Conservation (phyloP, 2,797 vertebrate genomes). For the Squalus acanthias region DNA sequence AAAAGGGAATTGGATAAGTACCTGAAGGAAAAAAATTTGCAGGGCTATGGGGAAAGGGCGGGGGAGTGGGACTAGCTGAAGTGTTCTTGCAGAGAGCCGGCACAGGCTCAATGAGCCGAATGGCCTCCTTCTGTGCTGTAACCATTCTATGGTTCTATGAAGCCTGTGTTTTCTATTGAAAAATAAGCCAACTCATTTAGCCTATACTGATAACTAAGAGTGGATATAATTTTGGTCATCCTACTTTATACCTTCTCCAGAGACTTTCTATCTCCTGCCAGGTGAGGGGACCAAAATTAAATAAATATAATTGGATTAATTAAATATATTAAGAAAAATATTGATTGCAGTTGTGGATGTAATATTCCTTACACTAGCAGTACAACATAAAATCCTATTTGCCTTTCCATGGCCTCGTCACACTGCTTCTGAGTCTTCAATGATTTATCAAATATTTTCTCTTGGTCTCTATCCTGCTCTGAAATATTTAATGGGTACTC, state of each 20-base stretch:
- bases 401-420: neutral
- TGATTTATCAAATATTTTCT: neutral
- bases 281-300: neutral
- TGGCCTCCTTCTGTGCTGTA: no score
- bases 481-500: neutral
- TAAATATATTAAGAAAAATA: no score
- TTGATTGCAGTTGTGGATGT: no score
- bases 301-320: no score
- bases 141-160: no score
- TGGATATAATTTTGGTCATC: neutral
- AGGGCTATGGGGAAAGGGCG: no score
- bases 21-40: no score
- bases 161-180: neutral
- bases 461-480: neutral
- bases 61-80: no score
- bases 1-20: no score
- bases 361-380: neutral
- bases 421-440: neutral
- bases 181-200: neutral
- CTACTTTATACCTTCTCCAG: neutral
- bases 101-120: no score
- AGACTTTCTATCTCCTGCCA: neutral
- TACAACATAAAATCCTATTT: constrained; percentile 2
- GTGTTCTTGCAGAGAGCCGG: no score
- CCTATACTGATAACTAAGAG: neutral